A percentile compares a stretch with the other conserved stretches of the same genome.
Conservation (phyloP, 2,797 vertebrate species). For the Melanotaenia maccullochi region DNA sequence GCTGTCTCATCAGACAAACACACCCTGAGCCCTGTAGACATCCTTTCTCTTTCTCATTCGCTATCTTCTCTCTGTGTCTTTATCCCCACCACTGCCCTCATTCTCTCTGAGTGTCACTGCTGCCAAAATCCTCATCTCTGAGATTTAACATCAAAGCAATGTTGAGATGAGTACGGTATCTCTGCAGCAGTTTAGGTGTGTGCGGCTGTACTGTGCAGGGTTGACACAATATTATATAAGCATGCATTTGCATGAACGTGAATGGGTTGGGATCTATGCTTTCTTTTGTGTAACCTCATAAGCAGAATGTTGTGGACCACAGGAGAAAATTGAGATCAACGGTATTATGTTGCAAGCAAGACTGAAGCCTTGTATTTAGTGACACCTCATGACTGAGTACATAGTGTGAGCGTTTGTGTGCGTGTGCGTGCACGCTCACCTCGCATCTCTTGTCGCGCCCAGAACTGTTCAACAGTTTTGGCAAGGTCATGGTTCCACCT, state of each 20-base stretch:
- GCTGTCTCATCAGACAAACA: slow-evolving; percentile 40
- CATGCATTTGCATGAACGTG: background rate
- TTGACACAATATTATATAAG: slow-evolving; percentile 5
- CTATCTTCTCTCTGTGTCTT: slow-evolving; percentile 38
- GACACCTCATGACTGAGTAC: slow-evolving; percentile 7
- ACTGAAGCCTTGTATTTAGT: slow-evolving; percentile 34
- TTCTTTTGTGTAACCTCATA: slow-evolving; percentile 12
- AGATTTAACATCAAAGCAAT: slow-evolving; percentile 53
- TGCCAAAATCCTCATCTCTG: slow-evolving; percentile 40
- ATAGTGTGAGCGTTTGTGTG: slow-evolving; percentile 11
- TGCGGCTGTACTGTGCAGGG: slow-evolving; percentile 11
- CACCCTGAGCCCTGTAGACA: slow-evolving; percentile 61
- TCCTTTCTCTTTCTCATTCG: slow-evolving; percentile 48
- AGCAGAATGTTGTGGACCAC: slow-evolving; percentile 25
- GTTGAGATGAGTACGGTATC: slow-evolving; percentile 27
- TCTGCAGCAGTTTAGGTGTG: slow-evolving; percentile 28
- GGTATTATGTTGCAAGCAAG: slow-evolving; percentile 37
- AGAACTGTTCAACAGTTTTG: slow-evolving; percentile 84
- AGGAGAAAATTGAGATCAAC: slow-evolving; percentile 46
- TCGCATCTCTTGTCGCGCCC: slow-evolving; percentile 86
- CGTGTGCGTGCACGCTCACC: slow-evolving; percentile 72
- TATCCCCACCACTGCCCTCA: slow-evolving; percentile 55
- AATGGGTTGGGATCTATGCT: slow-evolving; percentile 11
- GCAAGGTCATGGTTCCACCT: slow-evolving; percentile 82
- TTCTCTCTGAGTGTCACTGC: slow-evolving; percentile 52